These are phyloP conservation scores for Periophthalmus magnuspinnatus DNA, from an alignment of 2,797 vertebrate genomes.

Conservation along the genomic window DNA sequence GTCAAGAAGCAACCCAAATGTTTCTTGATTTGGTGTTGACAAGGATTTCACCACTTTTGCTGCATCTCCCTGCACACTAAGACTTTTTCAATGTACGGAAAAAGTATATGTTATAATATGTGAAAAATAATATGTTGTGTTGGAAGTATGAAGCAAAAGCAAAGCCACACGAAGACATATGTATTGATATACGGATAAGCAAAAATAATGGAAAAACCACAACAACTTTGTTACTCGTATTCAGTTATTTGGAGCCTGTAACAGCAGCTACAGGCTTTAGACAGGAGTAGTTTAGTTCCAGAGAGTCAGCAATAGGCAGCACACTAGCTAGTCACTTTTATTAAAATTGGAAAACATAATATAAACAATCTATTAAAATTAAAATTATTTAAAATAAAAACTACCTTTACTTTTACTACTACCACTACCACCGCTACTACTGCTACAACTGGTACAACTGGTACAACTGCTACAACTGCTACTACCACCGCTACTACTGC, in stretches of 20 bases:
- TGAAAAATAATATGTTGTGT: constrained; percentile 1
- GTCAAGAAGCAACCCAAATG: not conserved
- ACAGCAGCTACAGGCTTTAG: not conserved
- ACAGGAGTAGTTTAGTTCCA: not conserved
- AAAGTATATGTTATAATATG: too few species aligned
- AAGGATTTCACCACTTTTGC: constrained; percentile 7
- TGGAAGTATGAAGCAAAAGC: not conserved
- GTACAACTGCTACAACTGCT: too few species aligned
- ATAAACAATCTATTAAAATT: too few species aligned
- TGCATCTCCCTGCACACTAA: constrained; percentile 1
- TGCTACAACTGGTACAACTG: too few species aligned
- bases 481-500: too few species aligned
- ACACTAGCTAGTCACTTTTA: too few species aligned
- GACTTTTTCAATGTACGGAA: not conserved
- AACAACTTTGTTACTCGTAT: not conserved
- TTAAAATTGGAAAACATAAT: too few species aligned
- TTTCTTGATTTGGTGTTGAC: constrained; percentile 8
- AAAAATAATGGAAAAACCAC: not conserved
- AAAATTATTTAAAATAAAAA: too few species aligned
- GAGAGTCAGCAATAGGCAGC: too few species aligned
- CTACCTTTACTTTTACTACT: too few species aligned
- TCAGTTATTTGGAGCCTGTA: too few species aligned
- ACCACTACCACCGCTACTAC: too few species aligned
- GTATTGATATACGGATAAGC: not conserved
- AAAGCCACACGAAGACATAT: not conserved